Base-by-base conservation (phyloP, 2,888 invertebrate genomes). In the Rhorus exstirpatorius region DNA sequence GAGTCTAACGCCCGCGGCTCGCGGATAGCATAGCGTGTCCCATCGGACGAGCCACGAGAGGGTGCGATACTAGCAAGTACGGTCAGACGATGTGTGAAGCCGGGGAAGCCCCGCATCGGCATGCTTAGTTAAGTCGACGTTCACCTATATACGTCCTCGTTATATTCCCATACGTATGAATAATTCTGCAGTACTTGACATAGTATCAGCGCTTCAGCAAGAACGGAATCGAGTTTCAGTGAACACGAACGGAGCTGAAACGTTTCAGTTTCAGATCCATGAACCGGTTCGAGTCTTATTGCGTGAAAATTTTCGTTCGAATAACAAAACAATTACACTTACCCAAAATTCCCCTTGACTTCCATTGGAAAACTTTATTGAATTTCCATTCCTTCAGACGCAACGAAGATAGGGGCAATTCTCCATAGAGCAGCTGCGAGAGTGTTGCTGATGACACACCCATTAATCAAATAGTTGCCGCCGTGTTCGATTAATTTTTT, bases 111-210 rank as follows among this genome's bases (percentile, higher is more conserved):
- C 88, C 76, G 74, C 89, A 86, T 76, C 85, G 88, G 83, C 88
- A 86, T 78, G 90, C 90, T 91, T 90, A 90, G 90, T 90, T 92
- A 92, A 92, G 90, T 90, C 89, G 87, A 89, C 89, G 88, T 90
- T 89, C 88, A 91, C 91, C 91, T 91, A 90, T 87, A 90, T 90
- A 88, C 84, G 75, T 79, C 17, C 44, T 26, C 31, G 21, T 46
- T 41, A 24, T 31, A 26, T 26, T 6, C 19, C 17, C 58, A 51
- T 71, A 71, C 46, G 71, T 46, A 31, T 4, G 6, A 26, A 21
- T 60, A 51, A 53, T 41, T 31, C 49, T 58, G 24, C 67, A 38
- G 21, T 38, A 17, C 63, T 19, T 38, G 51, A n/a, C 38, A n/a
- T 51, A 38, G 38, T 38, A 35, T 21, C 8, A 31, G 14, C 21